A percentile compares a stretch with the other conserved stretches of the same genome.
These are phyloP conservation scores for Sebastes kiyomatsui DNA, from an alignment of 2,797 vertebrate species.

Conservation along the genomic window DNA sequence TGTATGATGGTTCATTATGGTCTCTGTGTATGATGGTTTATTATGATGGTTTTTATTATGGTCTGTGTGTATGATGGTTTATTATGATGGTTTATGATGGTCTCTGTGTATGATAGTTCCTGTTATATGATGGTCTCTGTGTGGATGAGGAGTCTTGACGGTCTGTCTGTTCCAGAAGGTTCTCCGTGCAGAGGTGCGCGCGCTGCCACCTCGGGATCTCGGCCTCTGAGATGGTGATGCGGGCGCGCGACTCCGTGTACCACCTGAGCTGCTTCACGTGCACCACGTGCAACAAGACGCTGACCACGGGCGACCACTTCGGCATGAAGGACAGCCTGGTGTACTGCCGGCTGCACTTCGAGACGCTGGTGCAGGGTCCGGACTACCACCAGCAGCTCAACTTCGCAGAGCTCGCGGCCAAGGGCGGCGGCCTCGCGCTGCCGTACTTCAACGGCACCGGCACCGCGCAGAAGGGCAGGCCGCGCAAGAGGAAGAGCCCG, in stretches of 20 bases:
- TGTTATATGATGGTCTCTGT: no score
- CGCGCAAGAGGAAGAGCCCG: constrained; percentile 95
- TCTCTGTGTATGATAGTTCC: no score
- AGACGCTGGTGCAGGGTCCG: constrained; percentile 91
- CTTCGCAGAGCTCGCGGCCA: constrained; percentile 96
- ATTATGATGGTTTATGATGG: no score
- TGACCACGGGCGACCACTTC: constrained; percentile 98
- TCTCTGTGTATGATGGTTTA: no score
- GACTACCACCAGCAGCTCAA: constrained; percentile 94
- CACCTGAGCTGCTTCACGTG: constrained; percentile 99
- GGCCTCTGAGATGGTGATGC: constrained; percentile 99
- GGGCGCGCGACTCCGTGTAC: constrained; percentile 97
- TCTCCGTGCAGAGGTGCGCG: constrained; percentile 99
- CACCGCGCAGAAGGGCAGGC: constrained; percentile 95
- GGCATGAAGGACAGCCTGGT: constrained; percentile 99
- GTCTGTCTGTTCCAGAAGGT: constrained; percentile 92
- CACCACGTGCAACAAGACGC: constrained; percentile 97
- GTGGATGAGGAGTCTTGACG: constrained; percentile 65
- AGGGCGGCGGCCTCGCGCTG: constrained; percentile 89
- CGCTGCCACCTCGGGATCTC: constrained; percentile 99
- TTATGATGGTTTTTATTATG: no score
- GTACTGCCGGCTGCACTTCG: constrained; percentile 97
- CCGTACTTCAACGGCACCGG: constrained; percentile 98
- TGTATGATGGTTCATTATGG: no score
- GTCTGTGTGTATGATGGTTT: no score